Conservation (phyloP, 2,797 vertebrate genomes). For the Distichodus sexfasciatus region DNA sequence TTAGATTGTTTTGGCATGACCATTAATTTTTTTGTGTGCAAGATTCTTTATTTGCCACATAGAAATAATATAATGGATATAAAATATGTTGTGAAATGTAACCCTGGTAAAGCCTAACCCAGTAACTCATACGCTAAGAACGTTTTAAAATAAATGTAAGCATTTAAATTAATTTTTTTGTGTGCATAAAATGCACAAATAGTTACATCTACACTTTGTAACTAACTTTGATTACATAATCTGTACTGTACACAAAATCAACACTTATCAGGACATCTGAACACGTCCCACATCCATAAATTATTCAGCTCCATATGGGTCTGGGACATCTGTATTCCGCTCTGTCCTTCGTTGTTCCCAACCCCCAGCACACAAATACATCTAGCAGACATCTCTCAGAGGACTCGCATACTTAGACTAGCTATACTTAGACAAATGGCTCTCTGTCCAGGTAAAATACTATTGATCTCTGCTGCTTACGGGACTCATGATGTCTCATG, state of each 20-base stretch:
- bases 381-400: constrained; percentile 3
- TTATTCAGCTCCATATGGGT: constrained; percentile 1
- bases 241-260: not conserved
- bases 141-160: no score
- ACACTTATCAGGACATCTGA: not conserved
- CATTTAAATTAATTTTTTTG: no score
- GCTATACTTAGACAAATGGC: constrained; percentile 27
- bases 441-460: constrained; percentile 40
- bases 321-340: constrained; percentile 14
- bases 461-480: constrained; percentile 60
- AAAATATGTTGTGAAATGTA: no score
- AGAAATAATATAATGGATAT: no score
- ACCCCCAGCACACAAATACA: not conserved
- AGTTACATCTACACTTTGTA: not conserved
- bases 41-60: no score
- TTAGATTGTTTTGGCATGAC: no score
- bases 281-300: constrained; percentile 4
- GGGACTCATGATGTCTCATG: constrained; percentile 41
- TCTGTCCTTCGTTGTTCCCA: not conserved
- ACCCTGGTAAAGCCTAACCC: no score
- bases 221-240: no score
- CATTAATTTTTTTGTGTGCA: no score
- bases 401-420: not conserved
- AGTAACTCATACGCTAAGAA: no score
- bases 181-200: not conserved